Conservation (phyloP, 2,888 invertebrate species). For the Stenolophus ochropezus region DNA sequence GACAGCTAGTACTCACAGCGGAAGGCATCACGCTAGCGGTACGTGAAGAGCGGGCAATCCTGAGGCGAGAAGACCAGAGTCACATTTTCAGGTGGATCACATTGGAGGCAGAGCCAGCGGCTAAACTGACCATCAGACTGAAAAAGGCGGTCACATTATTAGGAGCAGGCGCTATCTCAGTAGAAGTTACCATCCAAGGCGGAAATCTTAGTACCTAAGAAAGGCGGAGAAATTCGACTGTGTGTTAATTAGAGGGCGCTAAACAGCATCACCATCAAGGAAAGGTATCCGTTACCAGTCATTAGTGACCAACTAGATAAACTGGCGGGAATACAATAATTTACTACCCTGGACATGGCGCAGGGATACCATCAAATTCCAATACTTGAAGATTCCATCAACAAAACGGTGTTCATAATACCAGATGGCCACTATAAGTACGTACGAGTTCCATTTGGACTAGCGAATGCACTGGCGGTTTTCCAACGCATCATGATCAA, state of each 20-base stretch:
- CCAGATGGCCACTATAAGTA: conserved; percentile 68
- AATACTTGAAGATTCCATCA: conserved; percentile 64
- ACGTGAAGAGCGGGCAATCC: conserved; percentile 50
- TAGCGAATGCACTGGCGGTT: conserved; percentile 67
- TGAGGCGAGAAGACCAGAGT: conserved; percentile 17
- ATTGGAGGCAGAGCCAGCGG: neutral
- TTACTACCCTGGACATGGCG: conserved; percentile 66
- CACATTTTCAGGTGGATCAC: conserved; percentile 21
- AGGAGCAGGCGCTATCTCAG: neutral
- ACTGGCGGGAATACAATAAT: conserved; percentile 64
- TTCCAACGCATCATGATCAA: conserved; percentile 66
- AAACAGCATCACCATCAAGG: conserved; percentile 66
- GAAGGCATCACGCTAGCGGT: conserved; percentile 50
- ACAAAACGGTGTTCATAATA: conserved; percentile 65
- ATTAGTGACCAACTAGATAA: conserved; percentile 66
- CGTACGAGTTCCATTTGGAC: conserved; percentile 67
- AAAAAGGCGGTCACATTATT: neutral
- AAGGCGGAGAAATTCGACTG: conserved; percentile 64
- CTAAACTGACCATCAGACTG: neutral
- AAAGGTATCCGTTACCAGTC: conserved; percentile 66
- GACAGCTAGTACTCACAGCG: conserved; percentile 43
- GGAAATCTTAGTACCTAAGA: too few species aligned
- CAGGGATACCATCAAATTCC: conserved; percentile 67
- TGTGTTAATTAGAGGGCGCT: conserved; percentile 66
- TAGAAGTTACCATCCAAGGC: neutral